Evolutionary conservation across 30 jellyfish, hydroid and myxozoan species (phyloP).

Genomic region (Aurelia sp.): DNA sequence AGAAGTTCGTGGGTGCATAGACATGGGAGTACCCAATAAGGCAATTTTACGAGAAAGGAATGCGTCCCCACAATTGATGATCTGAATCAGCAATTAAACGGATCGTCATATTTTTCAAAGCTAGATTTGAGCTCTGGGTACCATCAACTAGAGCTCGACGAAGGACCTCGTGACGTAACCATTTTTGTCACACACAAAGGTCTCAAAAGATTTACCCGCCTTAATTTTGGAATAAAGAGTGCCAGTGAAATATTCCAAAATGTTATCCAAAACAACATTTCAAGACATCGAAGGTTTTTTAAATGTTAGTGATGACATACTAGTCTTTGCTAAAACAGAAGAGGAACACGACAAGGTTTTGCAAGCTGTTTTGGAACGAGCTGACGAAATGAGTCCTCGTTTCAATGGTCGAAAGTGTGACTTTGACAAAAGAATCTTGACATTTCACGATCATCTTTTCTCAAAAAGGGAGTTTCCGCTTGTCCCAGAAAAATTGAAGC

Average conservation of each 20-base stretch:
- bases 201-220: not conserved
- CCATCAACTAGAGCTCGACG: not conserved
- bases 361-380: slow-evolving; percentile 19
- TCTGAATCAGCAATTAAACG: not conserved
- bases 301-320: not conserved
- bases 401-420: not conserved
- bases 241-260: slow-evolving; percentile 36
- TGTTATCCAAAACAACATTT: not conserved
- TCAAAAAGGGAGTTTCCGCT: too few relatives aligned
- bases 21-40: slow-evolving; percentile 67
- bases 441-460: too few relatives aligned
- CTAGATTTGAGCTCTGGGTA: not conserved
- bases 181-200: not conserved
- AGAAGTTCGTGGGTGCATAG: slow-evolving; percentile 66
- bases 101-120: not conserved
- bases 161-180: not conserved
- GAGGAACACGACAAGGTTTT: slow-evolving; percentile 42
- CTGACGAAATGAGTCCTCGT: not conserved
- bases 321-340: slow-evolving; percentile 19
- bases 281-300: slow-evolving; percentile 19
- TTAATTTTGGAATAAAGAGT: slow-evolving; percentile 6
- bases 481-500: too few relatives aligned
- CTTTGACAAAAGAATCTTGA: too few relatives aligned
- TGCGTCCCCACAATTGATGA: not conserved
- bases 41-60: slow-evolving; percentile 53